A percentile compares a stretch with the other conserved stretches of the same genome.
These are phyloP conservation scores for Muraenolepis orangiensis DNA, from an alignment of 2,797 vertebrate genomes.

Conservation along the genomic window DNA sequence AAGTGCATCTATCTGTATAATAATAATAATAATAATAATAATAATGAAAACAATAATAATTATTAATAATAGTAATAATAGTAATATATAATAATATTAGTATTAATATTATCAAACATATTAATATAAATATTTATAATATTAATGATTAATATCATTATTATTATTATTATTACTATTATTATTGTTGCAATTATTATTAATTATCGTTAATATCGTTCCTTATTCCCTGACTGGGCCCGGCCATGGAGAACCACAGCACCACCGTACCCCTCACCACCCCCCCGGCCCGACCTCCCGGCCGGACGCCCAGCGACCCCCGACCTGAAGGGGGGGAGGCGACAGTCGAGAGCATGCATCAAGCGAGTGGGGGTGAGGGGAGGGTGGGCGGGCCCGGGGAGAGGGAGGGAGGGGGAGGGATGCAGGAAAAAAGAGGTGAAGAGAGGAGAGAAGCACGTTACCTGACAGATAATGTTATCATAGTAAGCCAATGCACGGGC, in stretches of 20 bases:
- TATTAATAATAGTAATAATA: too few relatives aligned
- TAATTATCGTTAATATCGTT: not conserved
- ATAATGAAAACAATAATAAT: too few relatives aligned
- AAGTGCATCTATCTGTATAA: not conserved
- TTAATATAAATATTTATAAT: too few relatives aligned
- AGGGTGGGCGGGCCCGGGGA: conserved; percentile 18
- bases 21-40: too few relatives aligned
- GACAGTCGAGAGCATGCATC: conserved; percentile 70
- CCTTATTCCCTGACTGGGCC: conserved; percentile 14
- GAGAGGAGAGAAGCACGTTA: conserved; percentile 83
- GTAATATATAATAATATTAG: too few relatives aligned
- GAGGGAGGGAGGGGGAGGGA: conserved; percentile 11
- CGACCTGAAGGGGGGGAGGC: conserved; percentile 27
- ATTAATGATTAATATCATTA: too few relatives aligned
- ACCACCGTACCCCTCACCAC: conserved; percentile 12
- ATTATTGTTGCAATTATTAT: too few relatives aligned
- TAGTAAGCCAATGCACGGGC: conserved; percentile 88
- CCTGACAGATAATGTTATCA: conserved; percentile 93
- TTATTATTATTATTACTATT: too few relatives aligned
- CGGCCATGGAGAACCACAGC: conserved; percentile 17
- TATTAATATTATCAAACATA: too few relatives aligned
- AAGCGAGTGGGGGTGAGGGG: conserved; percentile 20
- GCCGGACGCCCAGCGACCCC: conserved; percentile 38
- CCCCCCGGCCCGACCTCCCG: conserved; percentile 12
- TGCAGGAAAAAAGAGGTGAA: conserved; percentile 41